Base-by-base conservation (phyloP, 2,888 invertebrate species). In the Oegoconia quadripuncta region DNA sequence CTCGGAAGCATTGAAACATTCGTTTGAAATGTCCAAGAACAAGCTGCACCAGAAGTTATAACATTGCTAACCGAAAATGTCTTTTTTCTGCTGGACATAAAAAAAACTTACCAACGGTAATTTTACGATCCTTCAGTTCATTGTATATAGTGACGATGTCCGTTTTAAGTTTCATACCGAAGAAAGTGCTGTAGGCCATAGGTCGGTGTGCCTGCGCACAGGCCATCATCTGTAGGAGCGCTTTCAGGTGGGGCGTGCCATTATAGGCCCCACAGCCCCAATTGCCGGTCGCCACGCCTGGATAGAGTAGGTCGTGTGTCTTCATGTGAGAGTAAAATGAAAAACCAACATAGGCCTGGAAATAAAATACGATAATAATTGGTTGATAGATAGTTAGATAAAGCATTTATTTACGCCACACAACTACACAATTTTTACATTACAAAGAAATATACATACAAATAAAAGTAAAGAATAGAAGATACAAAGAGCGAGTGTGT, bases 211-310 rank as follows among this genome's bases (percentile, higher is more conserved):
- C 79, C 5, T 78, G 64, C 0, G 86, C 77, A 22, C 88, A 79
- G 5, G 93, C 93, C 89, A 94, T 90, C 25, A 95, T 63, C 71
- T 97, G 97, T 26, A 97, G 73, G 20, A 97, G 69, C 0, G 92
- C 90, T 77, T 95, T 95, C 1, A 95, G 77, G 3, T 89, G 81
- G 0, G 92, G 87, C 34, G 92, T 91, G 0, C 97, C 97, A 1
- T 92, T 90, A 74, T 95, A 97, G 0, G 95, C 96, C 0, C 96
- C 96, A 79, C 97, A 97, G 2, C 98, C 97, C 97, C 97, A 97
- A 83, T 97, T 97, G 6, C 97, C 97, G 0, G 96, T 95, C 1
- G 96, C 97, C 0, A 97, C 90, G 0, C 92, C 90, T 0, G 90
- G 89, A 46, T 89, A 77, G 29, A 67, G 77, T 16, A 74, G 61